A percentile compares a stretch with the other conserved stretches of the same genome.
Evolutionary conservation across 2,888 invertebrate genomes (phyloP).

Genomic region (Autographa pulchrina): DNA sequence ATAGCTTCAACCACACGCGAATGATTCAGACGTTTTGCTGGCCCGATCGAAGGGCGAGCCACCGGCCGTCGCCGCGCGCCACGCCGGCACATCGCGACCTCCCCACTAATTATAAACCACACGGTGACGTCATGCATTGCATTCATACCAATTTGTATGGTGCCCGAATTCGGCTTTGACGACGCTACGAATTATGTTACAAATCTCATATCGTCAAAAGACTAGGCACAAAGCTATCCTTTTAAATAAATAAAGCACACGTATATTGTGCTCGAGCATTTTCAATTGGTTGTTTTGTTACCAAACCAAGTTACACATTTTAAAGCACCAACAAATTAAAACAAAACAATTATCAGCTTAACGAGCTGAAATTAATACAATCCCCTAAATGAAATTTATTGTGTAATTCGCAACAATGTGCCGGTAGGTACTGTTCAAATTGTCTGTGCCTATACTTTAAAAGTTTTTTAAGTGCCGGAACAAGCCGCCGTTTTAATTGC

Average conservation of each 20-base stretch:
- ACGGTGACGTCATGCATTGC: constrained; percentile 52
- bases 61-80: constrained; percentile 31
- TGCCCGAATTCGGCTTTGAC: constrained; percentile 9
- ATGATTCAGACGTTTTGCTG: constrained; percentile 83
- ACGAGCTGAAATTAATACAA: constrained; percentile 64
- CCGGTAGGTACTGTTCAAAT: constrained; percentile 76
- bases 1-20: constrained; percentile 86
- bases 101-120: constrained; percentile 45
- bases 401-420: constrained; percentile 75
- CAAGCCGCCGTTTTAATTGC: constrained; percentile 88
- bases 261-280: constrained; percentile 7
- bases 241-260: constrained; percentile 20
- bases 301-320: constrained; percentile 28
- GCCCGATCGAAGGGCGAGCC: constrained; percentile 74
- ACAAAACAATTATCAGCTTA: constrained; percentile 55
- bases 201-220: neutral
- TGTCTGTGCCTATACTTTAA: constrained; percentile 84
- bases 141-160: constrained; percentile 28
- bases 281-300: neutral
- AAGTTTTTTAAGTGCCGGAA: constrained; percentile 88
- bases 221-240: neutral
- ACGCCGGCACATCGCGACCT: constrained; percentile 31
- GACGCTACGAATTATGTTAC: neutral
- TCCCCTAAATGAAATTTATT: constrained; percentile 66
- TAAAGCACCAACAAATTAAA: constrained; percentile 44